Conservation (phyloP, 1,140 invertebrate genomes). For the Dolichoris vasculosae region DNA sequence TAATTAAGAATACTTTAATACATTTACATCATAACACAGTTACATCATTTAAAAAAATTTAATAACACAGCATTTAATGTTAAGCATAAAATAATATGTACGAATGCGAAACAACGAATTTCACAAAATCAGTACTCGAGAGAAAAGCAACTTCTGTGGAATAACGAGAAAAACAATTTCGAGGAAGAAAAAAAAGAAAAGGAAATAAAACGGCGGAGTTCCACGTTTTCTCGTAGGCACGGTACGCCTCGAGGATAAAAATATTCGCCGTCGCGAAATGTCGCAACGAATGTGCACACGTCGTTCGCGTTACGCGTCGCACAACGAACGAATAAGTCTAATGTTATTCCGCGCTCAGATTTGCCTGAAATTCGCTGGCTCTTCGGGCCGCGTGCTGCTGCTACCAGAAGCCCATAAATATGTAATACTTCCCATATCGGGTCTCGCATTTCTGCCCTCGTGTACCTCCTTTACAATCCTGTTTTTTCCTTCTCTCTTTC, state of each 20-base stretch:
- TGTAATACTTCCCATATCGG: constrained; percentile 71
- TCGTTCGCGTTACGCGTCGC: background rate
- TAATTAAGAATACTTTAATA: background rate
- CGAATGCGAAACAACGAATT: constrained; percentile 36
- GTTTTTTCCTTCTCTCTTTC: constrained; percentile 41
- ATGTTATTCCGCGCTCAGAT: constrained; percentile 69
- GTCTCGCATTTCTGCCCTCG: constrained; percentile 44
- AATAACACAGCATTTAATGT: constrained; percentile 16
- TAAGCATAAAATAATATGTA: constrained; percentile 54
- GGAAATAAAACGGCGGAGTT: constrained; percentile 14
- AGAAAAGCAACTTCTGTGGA: background rate
- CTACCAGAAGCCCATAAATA: constrained; percentile 72
- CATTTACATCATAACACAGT: background rate
- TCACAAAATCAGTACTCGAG: background rate
- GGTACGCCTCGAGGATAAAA: constrained; percentile 44
- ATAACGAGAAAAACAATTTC: constrained; percentile 44
- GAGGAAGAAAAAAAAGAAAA: constrained; percentile 31
- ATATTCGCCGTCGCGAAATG: constrained; percentile 49
- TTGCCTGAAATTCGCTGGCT: constrained; percentile 71
- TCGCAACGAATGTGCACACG: constrained; percentile 14
- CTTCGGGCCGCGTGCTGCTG: background rate
- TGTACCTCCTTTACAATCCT: constrained; percentile 37
- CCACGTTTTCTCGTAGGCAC: constrained; percentile 43
- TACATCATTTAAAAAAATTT: background rate
- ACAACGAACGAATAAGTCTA: constrained; percentile 48